These are phyloP conservation scores for Epinephelus moara DNA, from an alignment of 2,113 vertebrate genomes.

Conservation along the genomic window DNA sequence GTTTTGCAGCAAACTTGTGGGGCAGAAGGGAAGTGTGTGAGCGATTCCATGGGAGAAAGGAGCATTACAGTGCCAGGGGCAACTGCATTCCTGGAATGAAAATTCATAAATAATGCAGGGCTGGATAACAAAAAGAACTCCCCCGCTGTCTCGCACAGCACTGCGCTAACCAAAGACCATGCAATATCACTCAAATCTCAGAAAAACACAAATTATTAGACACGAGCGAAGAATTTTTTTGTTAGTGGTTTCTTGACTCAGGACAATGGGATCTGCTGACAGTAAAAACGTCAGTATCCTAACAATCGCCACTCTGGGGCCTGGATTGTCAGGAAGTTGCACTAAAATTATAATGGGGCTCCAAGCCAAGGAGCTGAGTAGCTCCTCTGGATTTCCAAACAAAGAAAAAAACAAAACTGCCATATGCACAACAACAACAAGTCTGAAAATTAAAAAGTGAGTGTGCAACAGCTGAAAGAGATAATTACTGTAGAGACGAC, in stretches of 20 bases:
- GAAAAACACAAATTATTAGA: slow-evolving; percentile 72
- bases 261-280: slow-evolving; percentile 58
- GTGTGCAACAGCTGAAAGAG: slow-evolving; percentile 56
- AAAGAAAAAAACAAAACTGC: neutral
- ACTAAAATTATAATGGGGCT: slow-evolving; percentile 69
- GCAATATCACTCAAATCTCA: slow-evolving; percentile 77
- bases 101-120: slow-evolving; percentile 85
- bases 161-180: slow-evolving; percentile 74
- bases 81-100: slow-evolving; percentile 84
- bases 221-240: slow-evolving; percentile 44
- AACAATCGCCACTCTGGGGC: slow-evolving; percentile 43
- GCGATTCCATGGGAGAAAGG: slow-evolving; percentile 73
- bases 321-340: slow-evolving; percentile 62
- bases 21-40: slow-evolving; percentile 53
- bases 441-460: slow-evolving; percentile 49
- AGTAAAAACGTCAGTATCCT: slow-evolving; percentile 56
- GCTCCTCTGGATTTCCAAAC: slow-evolving; percentile 59
- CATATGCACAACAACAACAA: slow-evolving; percentile 62
- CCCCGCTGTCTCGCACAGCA: slow-evolving; percentile 74
- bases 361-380: slow-evolving; percentile 48
- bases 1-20: slow-evolving; percentile 61
- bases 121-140: slow-evolving; percentile 84
- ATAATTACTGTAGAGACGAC: slow-evolving; percentile 52
- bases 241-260: slow-evolving; percentile 42
- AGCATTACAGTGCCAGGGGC: slow-evolving; percentile 79